A percentile compares a stretch with the other conserved stretches of the same genome.
phyloP scores from a whole-genome alignment of 53 echinoderm and acorn worm species.

The Patiria pectinifera region DNA sequence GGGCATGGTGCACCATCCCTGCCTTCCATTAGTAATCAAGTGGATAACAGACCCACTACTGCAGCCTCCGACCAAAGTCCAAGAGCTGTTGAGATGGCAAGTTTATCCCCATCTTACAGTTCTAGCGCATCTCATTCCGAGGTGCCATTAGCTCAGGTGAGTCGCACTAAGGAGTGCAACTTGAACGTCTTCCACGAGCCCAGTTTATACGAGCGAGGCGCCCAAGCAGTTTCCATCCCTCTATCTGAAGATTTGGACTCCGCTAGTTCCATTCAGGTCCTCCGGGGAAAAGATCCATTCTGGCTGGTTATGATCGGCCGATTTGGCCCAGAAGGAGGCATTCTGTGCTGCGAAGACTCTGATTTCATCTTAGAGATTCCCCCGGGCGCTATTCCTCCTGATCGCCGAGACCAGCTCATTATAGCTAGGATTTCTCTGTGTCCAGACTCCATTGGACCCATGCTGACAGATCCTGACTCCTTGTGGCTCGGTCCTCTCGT shows the following conservation, averaged over 20 bases:
- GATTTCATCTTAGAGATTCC: constrained; percentile 71
- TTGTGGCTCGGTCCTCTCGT: constrained; percentile 70
- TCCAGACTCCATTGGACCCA: constrained; percentile 40
- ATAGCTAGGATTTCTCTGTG: constrained; percentile 60
- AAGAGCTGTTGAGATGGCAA: background rate
- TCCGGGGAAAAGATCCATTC: constrained; percentile 53
- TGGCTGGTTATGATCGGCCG: constrained; percentile 69
- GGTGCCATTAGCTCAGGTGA: background rate
- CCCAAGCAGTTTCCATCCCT: background rate
- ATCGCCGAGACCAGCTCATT: constrained; percentile 51
- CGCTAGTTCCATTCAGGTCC: background rate
- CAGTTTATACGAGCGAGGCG: background rate
- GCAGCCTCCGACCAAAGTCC: background rate
- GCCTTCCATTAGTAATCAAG: background rate
- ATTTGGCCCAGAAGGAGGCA: constrained; percentile 68
- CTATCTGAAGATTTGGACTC: background rate
- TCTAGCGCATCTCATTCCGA: background rate
- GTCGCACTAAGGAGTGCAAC: constrained; percentile 11
- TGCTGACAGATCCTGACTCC: constrained; percentile 30
- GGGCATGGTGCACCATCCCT: background rate
- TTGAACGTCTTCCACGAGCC: background rate
- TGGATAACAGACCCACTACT: background rate
- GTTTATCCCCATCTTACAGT: background rate
- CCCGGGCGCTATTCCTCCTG: constrained; percentile 73
- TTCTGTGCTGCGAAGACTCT: constrained; percentile 64